These are phyloP conservation scores for Junco hyemalis DNA, from an alignment of 2,113 vertebrate species.

Conservation along the genomic window DNA sequence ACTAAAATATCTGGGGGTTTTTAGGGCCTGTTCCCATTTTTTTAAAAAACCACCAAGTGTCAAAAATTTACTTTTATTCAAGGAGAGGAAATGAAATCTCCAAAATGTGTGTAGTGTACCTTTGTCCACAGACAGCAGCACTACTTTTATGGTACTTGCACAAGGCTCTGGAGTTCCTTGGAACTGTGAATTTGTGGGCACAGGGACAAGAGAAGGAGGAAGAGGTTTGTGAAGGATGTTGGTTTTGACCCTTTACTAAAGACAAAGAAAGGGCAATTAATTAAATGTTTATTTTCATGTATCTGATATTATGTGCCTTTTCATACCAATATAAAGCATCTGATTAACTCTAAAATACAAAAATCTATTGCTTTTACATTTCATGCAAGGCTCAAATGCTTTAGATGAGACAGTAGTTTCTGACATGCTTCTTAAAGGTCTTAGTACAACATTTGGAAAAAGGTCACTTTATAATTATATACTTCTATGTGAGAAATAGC, in stretches of 20 bases:
- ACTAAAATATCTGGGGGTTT: not conserved
- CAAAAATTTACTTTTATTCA: not conserved
- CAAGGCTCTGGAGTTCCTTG: not conserved
- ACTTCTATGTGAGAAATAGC: not conserved
- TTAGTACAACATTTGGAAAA: not conserved
- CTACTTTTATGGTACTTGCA: not conserved
- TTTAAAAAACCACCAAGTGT: not conserved
- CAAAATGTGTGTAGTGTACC: not conserved
- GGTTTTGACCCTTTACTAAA: not conserved
- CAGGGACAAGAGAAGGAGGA: not conserved
- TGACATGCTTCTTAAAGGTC: not conserved
- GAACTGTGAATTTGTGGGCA: not conserved
- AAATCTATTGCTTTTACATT: not conserved
- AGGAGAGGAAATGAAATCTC: not conserved
- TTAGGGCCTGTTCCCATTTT: not conserved
- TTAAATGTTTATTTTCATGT: not conserved
- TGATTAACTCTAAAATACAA: not conserved
- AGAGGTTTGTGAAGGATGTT: not conserved
- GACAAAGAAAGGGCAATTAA: not conserved
- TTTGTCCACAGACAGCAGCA: not conserved
- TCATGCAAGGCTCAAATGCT: not conserved
- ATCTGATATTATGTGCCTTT: not conserved
- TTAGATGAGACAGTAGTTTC: not conserved
- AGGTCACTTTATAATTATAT: slow-evolving; percentile 10
- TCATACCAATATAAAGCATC: not conserved